These are phyloP conservation scores for Ophiothrix spiculata DNA, from an alignment of 35 echinoderm and acorn worm genomes.

Conservation along the genomic window DNA sequence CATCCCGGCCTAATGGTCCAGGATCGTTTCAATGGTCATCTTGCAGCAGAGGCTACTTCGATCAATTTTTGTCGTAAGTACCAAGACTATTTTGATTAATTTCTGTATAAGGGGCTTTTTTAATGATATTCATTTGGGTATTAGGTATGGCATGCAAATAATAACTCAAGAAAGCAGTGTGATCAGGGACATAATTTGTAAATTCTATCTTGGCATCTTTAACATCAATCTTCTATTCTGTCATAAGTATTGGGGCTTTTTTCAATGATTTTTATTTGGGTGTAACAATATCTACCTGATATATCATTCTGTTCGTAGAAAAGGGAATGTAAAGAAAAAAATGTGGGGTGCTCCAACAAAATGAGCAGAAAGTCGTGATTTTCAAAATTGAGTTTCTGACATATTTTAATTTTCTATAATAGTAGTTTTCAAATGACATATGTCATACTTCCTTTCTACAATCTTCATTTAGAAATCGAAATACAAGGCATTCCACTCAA, in stretches of 20 bases:
- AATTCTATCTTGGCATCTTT: background rate
- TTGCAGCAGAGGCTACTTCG: constrained; percentile 2
- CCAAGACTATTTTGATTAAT: background rate
- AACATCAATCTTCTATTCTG: background rate
- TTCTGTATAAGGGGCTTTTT: background rate
- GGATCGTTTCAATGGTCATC: constrained; percentile 32
- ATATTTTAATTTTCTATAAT: no score
- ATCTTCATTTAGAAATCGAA: no score
- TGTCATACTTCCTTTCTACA: no score
- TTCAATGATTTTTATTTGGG: background rate
- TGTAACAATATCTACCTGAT: background rate
- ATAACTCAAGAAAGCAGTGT: background rate
- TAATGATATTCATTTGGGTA: background rate
- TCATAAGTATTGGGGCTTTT: background rate
- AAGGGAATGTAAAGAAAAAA: no score
- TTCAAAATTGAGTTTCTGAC: no score
- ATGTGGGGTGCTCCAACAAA: no score
- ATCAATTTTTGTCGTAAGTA: constrained; percentile 21
- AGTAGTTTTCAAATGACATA: no score
- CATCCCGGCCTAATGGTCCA: constrained; percentile 20
- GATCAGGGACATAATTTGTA: background rate
- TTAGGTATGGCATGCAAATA: background rate
- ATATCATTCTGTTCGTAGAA: background rate
- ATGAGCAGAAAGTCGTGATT: no score
- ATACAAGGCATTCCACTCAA: no score